Base-by-base conservation (phyloP, 2,888 invertebrate species). In the Chloroclystis v-ata region DNA sequence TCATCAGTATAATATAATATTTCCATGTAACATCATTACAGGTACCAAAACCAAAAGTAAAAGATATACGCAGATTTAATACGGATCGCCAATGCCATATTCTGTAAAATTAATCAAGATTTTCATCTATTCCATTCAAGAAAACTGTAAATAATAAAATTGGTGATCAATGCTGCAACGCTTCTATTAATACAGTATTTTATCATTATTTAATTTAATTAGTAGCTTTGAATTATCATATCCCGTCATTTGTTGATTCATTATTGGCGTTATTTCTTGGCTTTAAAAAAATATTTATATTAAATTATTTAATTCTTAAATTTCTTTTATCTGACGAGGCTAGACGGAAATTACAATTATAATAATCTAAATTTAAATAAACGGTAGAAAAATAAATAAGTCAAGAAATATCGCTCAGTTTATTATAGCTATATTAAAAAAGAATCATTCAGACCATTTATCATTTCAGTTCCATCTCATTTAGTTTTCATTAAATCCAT, bases 11-110 rank as follows among this genome's bases (percentile, higher is more conserved):
- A 20, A 20, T 5, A 4, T 20, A 20, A 20, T 20, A 20, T 25
- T 7, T 39, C 14, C 28, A 39, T 33, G 24, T 28, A 14, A 44
- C 37, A n/a, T 41, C 28, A 13, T 49, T 45, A 5, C 49, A 49
- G 49, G 33, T 45, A 42, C 37, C 13, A 12, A 37, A 44, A 32
- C 25, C 28, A 13, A 11, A 7, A 14, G 40, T 37, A 5, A 26
- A 10, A 37, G 4, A 13, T 49, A 28, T 12, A 13, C 28, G 37
- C 40, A 6, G 33, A 33, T 16, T 12, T 38, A 9, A 42, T 38
- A 28, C 30, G 14, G 7, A 11, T 49, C 30, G 24, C 30, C 10
- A 20, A 20, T 20, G n/a, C n/a, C n/a, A n/a, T 20, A 20, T 20
- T 4, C 20, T 20, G 20, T 20, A 20, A 20, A 20, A 20, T 20